Evolutionary conservation across 2,888 invertebrate species (phyloP), one percentile per base, ranked within the genome.

Genomic region (Ischnura elegans): DNA sequence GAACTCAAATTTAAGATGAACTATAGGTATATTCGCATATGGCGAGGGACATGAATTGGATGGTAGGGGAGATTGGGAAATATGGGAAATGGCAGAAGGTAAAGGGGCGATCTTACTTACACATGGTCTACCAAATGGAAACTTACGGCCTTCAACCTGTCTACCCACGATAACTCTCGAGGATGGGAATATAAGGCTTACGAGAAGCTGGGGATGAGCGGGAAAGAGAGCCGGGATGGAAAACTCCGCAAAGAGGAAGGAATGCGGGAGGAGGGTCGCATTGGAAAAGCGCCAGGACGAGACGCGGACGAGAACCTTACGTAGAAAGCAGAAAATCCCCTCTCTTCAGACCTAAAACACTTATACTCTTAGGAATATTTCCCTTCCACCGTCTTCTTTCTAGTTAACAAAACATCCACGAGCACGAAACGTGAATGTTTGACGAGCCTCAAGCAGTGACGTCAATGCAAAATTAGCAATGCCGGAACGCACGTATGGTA

Each of bases 41-140:
- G 43, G 5, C 43, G 8, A 6, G 13, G 45, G 45, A 43, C 19
- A 25, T 25, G 86, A 45, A 86, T 36, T 6, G 84, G 29, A 84
- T 13, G 36, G 51, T 19, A 51, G 2, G 51, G 51, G 43, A 21
- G 84, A 16, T 61, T 1, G 84, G 43, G n/a, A 84, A 43, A 84
- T 36, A 84, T 19, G 43, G 86, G 43, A 21, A 21, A 16, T 25
- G 36, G 76, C 76, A 10, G 29, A 36, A 36, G 86, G 86, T 45
- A 86, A 86, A 45, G n/a, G 45, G 86, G 86, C 76, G 76, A 76
- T 36, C 76, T 36, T 76, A 36, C 76, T 76, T 76, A 76, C 76
- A 36, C 76, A 76, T 76, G 36, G 76, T 36, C 76, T 76, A 29
- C 76, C 76, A 36, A 76, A 76, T 76, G 76, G 76, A 76, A 76